A percentile compares a stretch with the other conserved stretches of the same genome.
phyloP scores from a whole-genome alignment of 2,797 vertebrate genomes.

The Acipenser oxyrinchus region DNA sequence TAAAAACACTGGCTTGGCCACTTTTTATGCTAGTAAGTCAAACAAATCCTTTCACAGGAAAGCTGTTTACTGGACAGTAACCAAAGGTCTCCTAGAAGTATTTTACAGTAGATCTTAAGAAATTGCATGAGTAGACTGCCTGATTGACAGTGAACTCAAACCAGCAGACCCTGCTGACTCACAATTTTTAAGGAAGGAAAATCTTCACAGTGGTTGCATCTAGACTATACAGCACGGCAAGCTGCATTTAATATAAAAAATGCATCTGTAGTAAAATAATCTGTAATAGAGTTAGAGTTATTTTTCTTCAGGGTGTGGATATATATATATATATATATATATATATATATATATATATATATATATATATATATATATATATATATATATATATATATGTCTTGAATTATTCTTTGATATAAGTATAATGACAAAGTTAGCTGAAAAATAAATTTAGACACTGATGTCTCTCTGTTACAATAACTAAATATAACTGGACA shows the following conservation, averaged over 20 bases:
- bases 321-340: too few species aligned
- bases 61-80: constrained; percentile 48
- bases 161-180: constrained; percentile 36
- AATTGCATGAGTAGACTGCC: constrained; percentile 47
- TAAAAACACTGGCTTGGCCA: constrained; percentile 49
- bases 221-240: constrained; percentile 76
- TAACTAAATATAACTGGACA: too few species aligned
- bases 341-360: too few species aligned
- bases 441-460: too few species aligned
- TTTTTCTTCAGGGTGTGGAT: constrained; percentile 31
- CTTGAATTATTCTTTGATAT: too few species aligned
- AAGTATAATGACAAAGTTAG: too few species aligned
- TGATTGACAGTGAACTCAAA: constrained; percentile 41
- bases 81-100: constrained; percentile 52
- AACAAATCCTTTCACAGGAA: constrained; percentile 53
- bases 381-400: too few species aligned
- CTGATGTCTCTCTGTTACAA: too few species aligned
- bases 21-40: constrained; percentile 46
- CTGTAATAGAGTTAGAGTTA: constrained; percentile 23
- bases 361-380: too few species aligned
- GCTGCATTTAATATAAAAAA: constrained; percentile 20
- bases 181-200: constrained; percentile 50
- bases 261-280: constrained; percentile 34
- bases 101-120: constrained; percentile 45
- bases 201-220: constrained; percentile 66